Evolutionary conservation across 2,797 vertebrate species (phyloP).

Genomic region (Hemibagrus guttatus): DNA sequence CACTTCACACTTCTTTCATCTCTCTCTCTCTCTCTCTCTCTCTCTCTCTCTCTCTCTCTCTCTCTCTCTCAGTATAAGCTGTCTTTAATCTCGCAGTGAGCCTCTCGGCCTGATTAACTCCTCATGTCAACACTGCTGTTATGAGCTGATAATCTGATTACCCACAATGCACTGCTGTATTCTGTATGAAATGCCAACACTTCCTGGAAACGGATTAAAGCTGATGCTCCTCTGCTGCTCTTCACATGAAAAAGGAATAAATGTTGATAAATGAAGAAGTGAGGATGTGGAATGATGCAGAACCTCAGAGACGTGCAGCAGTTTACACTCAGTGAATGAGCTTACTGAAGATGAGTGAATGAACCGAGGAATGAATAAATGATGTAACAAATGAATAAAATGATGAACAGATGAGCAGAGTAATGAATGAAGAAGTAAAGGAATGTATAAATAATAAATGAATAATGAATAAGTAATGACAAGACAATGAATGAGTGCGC

Average conservation of each 20-base stretch:
- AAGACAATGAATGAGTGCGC: neutral
- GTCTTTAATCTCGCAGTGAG: neutral
- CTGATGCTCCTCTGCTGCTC: neutral
- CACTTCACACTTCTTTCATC: neutral
- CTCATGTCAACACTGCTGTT: slow-evolving; percentile 6
- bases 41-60: neutral
- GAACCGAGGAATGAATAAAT: neutral
- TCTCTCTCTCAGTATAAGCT: neutral
- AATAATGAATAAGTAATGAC: neutral
- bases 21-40: slow-evolving; percentile 20
- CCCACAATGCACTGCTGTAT: slow-evolving; percentile 12
- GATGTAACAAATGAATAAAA: no score
- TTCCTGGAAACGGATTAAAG: neutral
- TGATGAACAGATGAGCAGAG: neutral
- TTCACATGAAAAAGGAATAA: neutral
- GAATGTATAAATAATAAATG: neutral
- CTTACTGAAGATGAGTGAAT: neutral
- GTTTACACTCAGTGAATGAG: neutral
- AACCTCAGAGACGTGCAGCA: neutral
- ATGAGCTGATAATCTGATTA: slow-evolving; percentile 13
- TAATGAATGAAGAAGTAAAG: neutral
- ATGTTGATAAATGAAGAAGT: neutral
- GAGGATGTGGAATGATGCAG: neutral
- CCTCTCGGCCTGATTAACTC: neutral
- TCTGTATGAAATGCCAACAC: neutral